Evolutionary conservation across 2,888 invertebrate species (phyloP).

Genomic region (Psylliodes chrysocephalus): DNA sequence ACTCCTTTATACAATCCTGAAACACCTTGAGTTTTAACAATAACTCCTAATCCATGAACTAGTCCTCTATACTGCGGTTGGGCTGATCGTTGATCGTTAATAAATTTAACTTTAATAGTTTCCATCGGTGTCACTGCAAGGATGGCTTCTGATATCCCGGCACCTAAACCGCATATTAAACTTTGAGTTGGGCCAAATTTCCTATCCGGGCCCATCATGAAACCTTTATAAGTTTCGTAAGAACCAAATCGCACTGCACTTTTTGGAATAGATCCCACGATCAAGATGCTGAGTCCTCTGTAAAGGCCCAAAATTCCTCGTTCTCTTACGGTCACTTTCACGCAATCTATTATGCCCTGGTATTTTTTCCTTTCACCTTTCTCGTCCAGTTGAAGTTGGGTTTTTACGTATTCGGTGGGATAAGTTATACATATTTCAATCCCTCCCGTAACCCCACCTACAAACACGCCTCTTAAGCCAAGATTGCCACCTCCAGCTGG

Average conservation of each 20-base stretch:
- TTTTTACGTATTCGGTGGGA: constrained; percentile 99
- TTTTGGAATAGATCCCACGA: constrained; percentile 98
- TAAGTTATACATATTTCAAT: constrained; percentile 99
- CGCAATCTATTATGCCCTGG: constrained; percentile 88
- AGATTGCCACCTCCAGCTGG: constrained; percentile 65
- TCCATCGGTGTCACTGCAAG: constrained; percentile 99
- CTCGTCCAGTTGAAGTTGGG: constrained; percentile 97
- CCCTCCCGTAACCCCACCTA: constrained; percentile 94
- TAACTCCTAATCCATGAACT: constrained; percentile 89
- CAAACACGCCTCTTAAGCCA: constrained; percentile 35
- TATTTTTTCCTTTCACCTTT: constrained; percentile 84
- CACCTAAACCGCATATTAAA: constrained; percentile 91
- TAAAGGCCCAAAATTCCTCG: constrained; percentile 94
- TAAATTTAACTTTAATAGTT: constrained; percentile 98
- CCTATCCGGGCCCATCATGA: constrained; percentile 80
- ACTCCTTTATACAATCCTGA: constrained; percentile 26
- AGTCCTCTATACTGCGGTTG: constrained; percentile 94
- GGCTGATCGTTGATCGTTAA: constrained; percentile 92
- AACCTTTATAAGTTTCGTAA: constrained; percentile 90
- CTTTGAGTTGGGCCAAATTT: constrained; percentile 81
- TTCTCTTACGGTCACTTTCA: constrained; percentile 87
- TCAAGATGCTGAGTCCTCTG: constrained; percentile 91
- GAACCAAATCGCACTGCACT: constrained; percentile 98
- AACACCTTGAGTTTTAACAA: constrained; percentile 79
- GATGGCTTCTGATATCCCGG: constrained; percentile 94